phyloP scores from a whole-genome alignment of 2,113 vertebrate genomes.

The Recurvirostra avosetta region DNA sequence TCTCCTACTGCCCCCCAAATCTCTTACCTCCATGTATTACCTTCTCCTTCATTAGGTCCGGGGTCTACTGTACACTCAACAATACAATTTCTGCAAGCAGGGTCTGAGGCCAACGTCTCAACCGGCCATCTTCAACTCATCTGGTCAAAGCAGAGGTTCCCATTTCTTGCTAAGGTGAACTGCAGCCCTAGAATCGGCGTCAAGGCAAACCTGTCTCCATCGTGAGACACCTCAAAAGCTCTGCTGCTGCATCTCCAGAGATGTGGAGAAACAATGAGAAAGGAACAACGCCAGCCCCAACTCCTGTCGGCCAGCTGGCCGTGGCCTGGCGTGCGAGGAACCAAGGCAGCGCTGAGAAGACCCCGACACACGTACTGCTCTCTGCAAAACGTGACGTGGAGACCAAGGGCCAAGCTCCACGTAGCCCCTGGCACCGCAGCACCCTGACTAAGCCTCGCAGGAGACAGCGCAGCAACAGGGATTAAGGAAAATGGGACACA shows the following conservation, averaged over 20 bases:
- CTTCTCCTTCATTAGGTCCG: not conserved
- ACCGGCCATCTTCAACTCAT: not conserved
- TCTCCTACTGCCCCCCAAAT: not conserved
- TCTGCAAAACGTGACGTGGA: rapidly evolving
- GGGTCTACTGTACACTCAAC: rapidly evolving
- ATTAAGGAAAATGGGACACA: not conserved
- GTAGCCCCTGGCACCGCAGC: not conserved
- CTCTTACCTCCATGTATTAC: not conserved
- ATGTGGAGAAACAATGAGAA: not conserved
- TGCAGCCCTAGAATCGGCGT: not conserved
- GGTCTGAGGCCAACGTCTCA: not conserved
- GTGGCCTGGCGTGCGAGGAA: rapidly evolving
- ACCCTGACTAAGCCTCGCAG: not conserved
- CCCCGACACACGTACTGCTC: rapidly evolving
- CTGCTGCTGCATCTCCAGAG: not conserved
- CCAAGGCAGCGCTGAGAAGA: not conserved
- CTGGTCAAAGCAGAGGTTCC: not conserved
- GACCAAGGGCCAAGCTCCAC: not conserved
- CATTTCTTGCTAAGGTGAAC: not conserved
- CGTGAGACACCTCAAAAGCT: not conserved
- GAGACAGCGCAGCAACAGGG: rapidly evolving
- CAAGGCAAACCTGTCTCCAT: not conserved
- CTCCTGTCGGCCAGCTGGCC: not conserved
- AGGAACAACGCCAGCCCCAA: not conserved
- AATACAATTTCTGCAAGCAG: not conserved